phyloP scores from a whole-genome alignment of 1,140 invertebrate genomes.

The Pogonomyrmex californicus region DNA sequence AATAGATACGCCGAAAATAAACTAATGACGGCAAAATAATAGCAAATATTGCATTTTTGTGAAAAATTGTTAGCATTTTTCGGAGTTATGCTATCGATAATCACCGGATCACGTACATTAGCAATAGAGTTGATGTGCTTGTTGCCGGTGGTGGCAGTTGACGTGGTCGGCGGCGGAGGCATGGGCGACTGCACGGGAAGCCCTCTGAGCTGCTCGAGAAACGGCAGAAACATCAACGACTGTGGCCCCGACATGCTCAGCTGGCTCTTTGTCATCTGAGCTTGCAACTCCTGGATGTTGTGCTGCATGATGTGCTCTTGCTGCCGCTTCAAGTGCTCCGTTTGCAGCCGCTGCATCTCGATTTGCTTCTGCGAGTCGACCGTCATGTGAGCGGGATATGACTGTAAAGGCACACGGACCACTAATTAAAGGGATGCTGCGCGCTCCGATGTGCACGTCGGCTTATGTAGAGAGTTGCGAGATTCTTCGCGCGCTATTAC shows the following conservation, averaged over 20 bases:
- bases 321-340: conserved; percentile 86
- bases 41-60: conserved; percentile 1
- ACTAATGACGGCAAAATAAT: not conserved
- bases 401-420: conserved; percentile 77
- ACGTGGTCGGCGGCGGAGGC: conserved; percentile 83
- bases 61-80: not conserved
- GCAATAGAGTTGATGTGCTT: conserved; percentile 86
- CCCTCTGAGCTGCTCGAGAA: conserved; percentile 88
- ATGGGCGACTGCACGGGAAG: conserved; percentile 81
- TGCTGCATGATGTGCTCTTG: conserved; percentile 87
- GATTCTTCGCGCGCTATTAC: not conserved
- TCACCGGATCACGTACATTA: conserved; percentile 80
- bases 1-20: not conserved
- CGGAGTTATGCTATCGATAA: conserved; percentile 9
- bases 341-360: conserved; percentile 87
- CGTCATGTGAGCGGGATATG: conserved; percentile 84
- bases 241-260: conserved; percentile 85
- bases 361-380: conserved; percentile 87
- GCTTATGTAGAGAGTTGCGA: not conserved
- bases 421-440: conserved; percentile 66
- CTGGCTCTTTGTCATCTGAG: conserved; percentile 85
- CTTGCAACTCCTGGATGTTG: conserved; percentile 88
- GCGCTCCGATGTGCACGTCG: conserved; percentile 10
- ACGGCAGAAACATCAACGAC: conserved; percentile 88
- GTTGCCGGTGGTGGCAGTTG: conserved; percentile 84